Conservation (phyloP, 1,140 invertebrate species). For the Platorchestia sp. region DNA sequence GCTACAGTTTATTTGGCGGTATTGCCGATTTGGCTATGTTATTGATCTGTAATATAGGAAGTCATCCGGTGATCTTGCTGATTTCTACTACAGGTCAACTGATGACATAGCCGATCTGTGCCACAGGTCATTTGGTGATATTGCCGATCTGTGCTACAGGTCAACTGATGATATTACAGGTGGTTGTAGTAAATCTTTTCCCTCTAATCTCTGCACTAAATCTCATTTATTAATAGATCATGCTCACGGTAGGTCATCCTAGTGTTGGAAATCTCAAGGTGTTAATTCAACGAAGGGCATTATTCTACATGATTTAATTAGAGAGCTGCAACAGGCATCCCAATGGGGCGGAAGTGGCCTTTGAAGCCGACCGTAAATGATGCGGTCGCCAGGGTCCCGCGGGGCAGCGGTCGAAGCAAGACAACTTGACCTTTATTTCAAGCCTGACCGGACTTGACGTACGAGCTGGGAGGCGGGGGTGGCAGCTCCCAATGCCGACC, state of each 20-base stretch:
- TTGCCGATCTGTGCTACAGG: too few species aligned
- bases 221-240: background rate
- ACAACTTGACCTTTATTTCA: slow-evolving; percentile 1
- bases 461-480: background rate
- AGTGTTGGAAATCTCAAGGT: background rate
- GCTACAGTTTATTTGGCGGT: too few species aligned
- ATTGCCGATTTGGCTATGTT: too few species aligned
- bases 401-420: background rate
- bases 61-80: too few species aligned
- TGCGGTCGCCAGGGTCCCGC: background rate
- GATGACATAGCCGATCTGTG: too few species aligned
- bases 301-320: background rate
- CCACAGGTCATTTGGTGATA: too few species aligned
- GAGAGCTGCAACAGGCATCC: background rate
- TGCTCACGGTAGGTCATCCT: background rate
- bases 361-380: background rate
- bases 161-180: too few species aligned
- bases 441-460: background rate
- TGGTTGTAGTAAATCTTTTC: too few species aligned
- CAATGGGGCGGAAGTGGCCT: background rate
- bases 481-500: background rate
- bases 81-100: too few species aligned
- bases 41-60: too few species aligned
- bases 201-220: background rate
- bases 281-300: background rate